phyloP scores from a whole-genome alignment of 2,113 vertebrate genomes.

The Condylura cristata region DNA sequence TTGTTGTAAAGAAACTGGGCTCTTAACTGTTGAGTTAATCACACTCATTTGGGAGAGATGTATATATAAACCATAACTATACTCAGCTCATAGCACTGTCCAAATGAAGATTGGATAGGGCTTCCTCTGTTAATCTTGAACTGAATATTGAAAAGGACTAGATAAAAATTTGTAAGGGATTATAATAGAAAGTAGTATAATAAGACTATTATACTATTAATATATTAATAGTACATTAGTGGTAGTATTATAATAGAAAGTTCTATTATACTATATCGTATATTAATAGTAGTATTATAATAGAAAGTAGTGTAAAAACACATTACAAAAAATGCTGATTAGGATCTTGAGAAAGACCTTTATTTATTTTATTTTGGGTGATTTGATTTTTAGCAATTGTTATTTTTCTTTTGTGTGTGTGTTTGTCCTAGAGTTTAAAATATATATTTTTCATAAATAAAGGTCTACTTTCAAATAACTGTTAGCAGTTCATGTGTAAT shows the following conservation, averaged over 20 bases:
- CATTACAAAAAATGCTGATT: not conserved
- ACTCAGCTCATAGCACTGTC: not conserved
- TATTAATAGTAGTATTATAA: no score
- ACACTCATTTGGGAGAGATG: not conserved
- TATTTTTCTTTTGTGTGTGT: no score
- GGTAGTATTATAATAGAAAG: no score
- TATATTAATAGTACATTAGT: no score
- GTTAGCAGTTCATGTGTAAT: no score
- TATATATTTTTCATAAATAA: no score
- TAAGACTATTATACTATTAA: no score
- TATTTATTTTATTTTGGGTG: no score
- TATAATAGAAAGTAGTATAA: not conserved
- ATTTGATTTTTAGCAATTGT: no score
- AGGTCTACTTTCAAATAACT: no score
- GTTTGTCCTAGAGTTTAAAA: no score
- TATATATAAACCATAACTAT: not conserved
- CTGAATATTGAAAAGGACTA: not conserved
- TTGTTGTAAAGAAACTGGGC: not conserved
- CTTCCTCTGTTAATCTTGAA: not conserved
- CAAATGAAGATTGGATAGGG: not conserved
- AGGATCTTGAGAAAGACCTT: not conserved
- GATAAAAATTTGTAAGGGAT: not conserved
- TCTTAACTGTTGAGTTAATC: not conserved
- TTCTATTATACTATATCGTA: no score
- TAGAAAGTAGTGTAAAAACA: not conserved